Evolutionary conservation across 2,797 vertebrate genomes (phyloP).

Genomic region (Semaprochilodus insignis): DNA sequence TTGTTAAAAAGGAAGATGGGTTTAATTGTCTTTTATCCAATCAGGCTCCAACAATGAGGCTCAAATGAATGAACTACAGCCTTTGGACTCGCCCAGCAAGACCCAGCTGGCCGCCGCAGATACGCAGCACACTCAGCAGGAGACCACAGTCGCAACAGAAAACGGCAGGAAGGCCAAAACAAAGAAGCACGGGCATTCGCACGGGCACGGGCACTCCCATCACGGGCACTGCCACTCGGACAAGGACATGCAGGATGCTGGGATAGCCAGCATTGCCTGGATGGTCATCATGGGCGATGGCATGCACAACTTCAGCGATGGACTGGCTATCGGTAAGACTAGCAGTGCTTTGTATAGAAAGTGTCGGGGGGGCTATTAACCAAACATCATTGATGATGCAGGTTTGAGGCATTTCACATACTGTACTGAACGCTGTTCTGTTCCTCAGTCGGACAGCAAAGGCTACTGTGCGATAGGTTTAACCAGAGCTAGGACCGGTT

Average conservation of each 20-base stretch:
- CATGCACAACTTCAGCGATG: slow-evolving; percentile 99
- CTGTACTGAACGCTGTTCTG: too few species aligned
- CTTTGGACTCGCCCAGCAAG: slow-evolving; percentile 85
- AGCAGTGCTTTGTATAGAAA: background rate
- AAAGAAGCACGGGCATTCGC: slow-evolving; percentile 82
- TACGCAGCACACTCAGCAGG: slow-evolving; percentile 16
- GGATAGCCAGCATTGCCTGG: slow-evolving; percentile 98
- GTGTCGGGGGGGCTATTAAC: background rate
- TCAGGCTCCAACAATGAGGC: slow-evolving; percentile 83
- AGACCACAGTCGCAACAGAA: slow-evolving; percentile 54
- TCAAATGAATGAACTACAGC: slow-evolving; percentile 86
- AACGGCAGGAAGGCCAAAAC: slow-evolving; percentile 69
- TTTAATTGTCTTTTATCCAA: background rate
- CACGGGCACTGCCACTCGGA: slow-evolving; percentile 96
- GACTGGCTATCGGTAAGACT: slow-evolving; percentile 92
- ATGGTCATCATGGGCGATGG: slow-evolving; percentile 99
- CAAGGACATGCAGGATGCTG: slow-evolving; percentile 95
- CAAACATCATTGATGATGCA: background rate
- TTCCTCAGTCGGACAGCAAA: too few species aligned
- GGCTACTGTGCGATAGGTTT: too few species aligned
- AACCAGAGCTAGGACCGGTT: too few species aligned
- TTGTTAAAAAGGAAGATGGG: background rate
- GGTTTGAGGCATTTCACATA: too few species aligned
- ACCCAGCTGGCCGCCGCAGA: slow-evolving; percentile 67
- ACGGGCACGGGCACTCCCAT: slow-evolving; percentile 89